These are phyloP conservation scores for Urosaurus nigricauda DNA, from an alignment of 2,797 vertebrate species.

Conservation along the genomic window DNA sequence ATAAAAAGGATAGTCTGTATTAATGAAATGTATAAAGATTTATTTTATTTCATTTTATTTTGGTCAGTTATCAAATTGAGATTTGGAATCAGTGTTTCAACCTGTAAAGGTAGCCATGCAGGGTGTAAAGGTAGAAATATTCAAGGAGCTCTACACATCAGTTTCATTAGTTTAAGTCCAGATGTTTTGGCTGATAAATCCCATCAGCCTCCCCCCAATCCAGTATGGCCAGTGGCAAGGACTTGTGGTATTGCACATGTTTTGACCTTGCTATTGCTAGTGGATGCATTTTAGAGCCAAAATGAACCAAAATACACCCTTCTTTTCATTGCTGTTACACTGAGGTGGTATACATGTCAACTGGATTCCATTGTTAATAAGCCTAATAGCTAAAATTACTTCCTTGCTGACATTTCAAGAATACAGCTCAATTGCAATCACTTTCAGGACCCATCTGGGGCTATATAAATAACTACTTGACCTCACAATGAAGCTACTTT, in stretches of 20 bases:
- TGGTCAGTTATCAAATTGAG: neutral
- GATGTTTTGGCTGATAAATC: neutral
- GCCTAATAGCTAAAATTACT: neutral
- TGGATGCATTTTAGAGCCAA: neutral
- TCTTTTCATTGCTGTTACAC: neutral
- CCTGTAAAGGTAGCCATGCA: neutral
- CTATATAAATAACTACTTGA: neutral
- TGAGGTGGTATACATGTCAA: neutral
- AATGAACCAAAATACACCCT: neutral
- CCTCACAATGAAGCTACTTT: neutral
- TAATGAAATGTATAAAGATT: neutral
- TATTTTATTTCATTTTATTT: no score
- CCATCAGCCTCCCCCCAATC: neutral
- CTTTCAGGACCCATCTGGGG: neutral
- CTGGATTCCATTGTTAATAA: neutral
- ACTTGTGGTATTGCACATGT: neutral
- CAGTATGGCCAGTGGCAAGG: neutral
- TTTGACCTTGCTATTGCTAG: neutral
- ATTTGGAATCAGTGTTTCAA: neutral
- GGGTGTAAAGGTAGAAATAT: neutral
- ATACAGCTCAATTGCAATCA: neutral
- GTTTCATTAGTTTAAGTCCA: neutral
- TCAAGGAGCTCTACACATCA: neutral
- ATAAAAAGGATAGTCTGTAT: neutral
- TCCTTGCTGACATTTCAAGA: conserved; percentile 7